A percentile compares a stretch with the other conserved stretches of the same genome.
Evolutionary conservation across 2,888 invertebrate species (phyloP).

Genomic region (Lochmaea capreae): DNA sequence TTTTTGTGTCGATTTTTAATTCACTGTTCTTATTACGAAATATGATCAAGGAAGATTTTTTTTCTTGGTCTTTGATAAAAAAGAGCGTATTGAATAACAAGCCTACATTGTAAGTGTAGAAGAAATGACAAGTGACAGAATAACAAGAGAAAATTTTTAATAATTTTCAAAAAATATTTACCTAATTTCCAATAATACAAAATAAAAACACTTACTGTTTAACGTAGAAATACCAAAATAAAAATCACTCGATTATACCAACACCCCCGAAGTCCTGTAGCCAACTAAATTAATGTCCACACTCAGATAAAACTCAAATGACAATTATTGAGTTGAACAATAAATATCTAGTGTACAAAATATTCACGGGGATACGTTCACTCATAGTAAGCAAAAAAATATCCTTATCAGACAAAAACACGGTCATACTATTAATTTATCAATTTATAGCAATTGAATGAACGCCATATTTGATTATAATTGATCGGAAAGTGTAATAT

Average conservation of each 20-base stretch:
- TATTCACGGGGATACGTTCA: slow-evolving; percentile 4
- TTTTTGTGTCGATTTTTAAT: not conserved
- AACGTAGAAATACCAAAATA: no score
- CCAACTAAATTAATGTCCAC: not conserved
- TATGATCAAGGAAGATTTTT: no score
- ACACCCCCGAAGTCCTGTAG: not conserved
- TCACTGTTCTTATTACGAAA: not conserved
- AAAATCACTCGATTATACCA: not conserved
- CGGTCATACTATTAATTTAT: slow-evolving; percentile 10
- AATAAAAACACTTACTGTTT: no score
- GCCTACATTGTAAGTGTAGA: no score
- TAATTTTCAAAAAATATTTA: no score
- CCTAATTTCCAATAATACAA: no score
- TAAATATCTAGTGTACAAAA: slow-evolving; percentile 13
- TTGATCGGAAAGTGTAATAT: not conserved
- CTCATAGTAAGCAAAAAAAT: slow-evolving; percentile 1
- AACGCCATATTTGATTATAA: not conserved
- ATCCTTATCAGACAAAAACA: slow-evolving; percentile 6
- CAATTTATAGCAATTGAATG: slow-evolving; percentile 2
- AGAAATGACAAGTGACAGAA: no score
- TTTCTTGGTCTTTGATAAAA: not conserved
- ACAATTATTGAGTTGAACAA: slow-evolving; percentile 5
- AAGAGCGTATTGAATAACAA: no score
- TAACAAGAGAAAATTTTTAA: no score
- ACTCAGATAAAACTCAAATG: slow-evolving; percentile 15